Percentiles rank a stretch among this genome's conserved stretches.
phyloP scores from a whole-genome alignment of 2,888 invertebrate species.

The Polylopha cassiicola region DNA sequence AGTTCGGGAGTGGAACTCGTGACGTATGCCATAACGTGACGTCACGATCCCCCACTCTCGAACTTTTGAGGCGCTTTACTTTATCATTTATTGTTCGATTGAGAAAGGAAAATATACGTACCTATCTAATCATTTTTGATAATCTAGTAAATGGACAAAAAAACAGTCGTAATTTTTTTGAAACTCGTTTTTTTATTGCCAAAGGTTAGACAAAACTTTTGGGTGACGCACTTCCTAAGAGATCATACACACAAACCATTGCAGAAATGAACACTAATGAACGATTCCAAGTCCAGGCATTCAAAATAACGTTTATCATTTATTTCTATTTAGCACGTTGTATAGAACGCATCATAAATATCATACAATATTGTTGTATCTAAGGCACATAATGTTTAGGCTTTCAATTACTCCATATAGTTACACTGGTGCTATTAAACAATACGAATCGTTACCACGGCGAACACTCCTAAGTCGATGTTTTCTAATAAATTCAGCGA shows the following conservation, averaged over 20 bases:
- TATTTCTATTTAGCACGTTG: constrained; percentile 77
- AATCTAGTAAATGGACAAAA: too few relatives aligned
- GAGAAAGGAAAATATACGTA: too few relatives aligned
- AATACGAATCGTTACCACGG: constrained; percentile 41
- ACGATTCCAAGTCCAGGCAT: constrained; percentile 59
- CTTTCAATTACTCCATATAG: constrained; percentile 75
- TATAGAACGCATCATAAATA: constrained; percentile 77
- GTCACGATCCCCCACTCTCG: too few relatives aligned
- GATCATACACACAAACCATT: constrained; percentile 56
- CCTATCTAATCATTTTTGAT: too few relatives aligned
- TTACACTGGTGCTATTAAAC: constrained; percentile 71
- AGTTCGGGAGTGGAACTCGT: too few relatives aligned
- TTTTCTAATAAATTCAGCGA: constrained; percentile 1
- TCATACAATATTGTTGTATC: constrained; percentile 78
- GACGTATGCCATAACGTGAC: too few relatives aligned
- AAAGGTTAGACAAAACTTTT: constrained; percentile 21
- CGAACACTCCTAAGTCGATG: constrained; percentile 36
- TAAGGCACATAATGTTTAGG: constrained; percentile 79
- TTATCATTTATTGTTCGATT: too few relatives aligned
- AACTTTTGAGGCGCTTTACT: too few relatives aligned
- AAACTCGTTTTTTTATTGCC: too few relatives aligned
- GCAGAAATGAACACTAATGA: constrained; percentile 63
- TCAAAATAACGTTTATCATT: constrained; percentile 68
- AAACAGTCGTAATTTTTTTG: too few relatives aligned
- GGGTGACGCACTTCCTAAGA: constrained; percentile 40